Evolutionary conservation across 2,797 vertebrate species (phyloP), one percentile per base, ranked within the genome.

Genomic region (Phataginus tetradactyla): DNA sequence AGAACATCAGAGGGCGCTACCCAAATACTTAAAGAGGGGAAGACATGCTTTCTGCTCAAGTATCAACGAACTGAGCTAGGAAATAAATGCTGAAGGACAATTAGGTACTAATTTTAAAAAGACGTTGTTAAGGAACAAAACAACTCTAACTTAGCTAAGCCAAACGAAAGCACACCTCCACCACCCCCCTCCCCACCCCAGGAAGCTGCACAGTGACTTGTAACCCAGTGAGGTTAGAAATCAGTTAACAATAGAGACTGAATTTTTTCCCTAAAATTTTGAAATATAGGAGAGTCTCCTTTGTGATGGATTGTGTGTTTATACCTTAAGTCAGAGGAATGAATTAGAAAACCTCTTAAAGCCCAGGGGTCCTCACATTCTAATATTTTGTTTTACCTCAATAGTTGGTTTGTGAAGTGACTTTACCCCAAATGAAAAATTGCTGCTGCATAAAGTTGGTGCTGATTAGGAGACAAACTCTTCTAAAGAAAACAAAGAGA

Each of bases 261-360:
- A 32, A 27, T 64, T 45, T 53, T 84, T 25, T 2, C 13, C 5
- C 0, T 29, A 61, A 42, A 87, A 80, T 63, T n/a, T 88, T 64
- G 55, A 93, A 92, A 83, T 20, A 4, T 9, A 68, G 45, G 37
- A 17, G 34, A 66, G 29, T 55, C 34, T 75, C 32, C 12, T 23
- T 12, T 59, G 45, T 95, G 95, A 97, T 94, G 81, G 45, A 92
- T 83, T 95, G 49, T 66, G 32, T 75, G 45, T 81, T 95, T 75
- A 96, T 92, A 91, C 32, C 69, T 91, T 55, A 86, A 96, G 95
- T 93, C 91, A 97, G 92, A 55, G 61, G 75, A 92, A 91, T 42
- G 34, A 86, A 90, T 95, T 80, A 75, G 90, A 94, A 88, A 75
- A 72, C 18, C n/a, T 64, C n/a, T 34, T 29, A 68, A 86, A 80